phyloP scores from a whole-genome alignment of 64 coral and sea anemone species.

The Catalaphyllia jardinei region DNA sequence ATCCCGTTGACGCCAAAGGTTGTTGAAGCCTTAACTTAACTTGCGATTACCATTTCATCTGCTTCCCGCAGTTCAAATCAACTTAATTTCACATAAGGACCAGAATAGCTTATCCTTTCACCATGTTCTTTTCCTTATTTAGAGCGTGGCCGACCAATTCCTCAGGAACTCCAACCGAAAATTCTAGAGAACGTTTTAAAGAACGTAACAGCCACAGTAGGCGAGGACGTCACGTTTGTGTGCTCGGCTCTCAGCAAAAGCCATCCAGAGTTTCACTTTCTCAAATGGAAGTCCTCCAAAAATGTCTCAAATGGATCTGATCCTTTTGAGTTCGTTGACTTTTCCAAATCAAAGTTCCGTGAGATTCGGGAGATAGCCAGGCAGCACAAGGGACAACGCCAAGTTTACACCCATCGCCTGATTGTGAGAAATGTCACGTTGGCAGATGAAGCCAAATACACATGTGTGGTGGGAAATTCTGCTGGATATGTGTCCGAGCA shows the following conservation, averaged over 20 bases:
- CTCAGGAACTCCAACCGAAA: background rate
- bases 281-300: conserved; percentile 46
- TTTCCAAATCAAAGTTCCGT: conserved; percentile 10
- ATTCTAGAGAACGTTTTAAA: conserved; percentile 29
- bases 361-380: conserved; percentile 22
- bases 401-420: conserved; percentile 38
- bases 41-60: too few species aligned
- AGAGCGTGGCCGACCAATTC: background rate
- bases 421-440: conserved; percentile 43
- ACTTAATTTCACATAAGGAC: too few species aligned
- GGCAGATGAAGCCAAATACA: conserved; percentile 54
- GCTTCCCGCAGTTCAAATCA: too few species aligned
- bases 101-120: background rate
- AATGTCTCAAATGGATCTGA: conserved; percentile 15
- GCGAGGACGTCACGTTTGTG: conserved; percentile 43
- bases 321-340: conserved; percentile 26
- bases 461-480: conserved; percentile 48
- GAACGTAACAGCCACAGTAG: conserved; percentile 21
- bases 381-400: background rate
- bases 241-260: conserved; percentile 25
- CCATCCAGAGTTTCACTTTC: conserved; percentile 40
- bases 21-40: too few species aligned
- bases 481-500: conserved; percentile 14
- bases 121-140: background rate
- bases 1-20: too few species aligned